Base-by-base conservation (phyloP, 2,888 invertebrate genomes). In the Pterostichus madidus region DNA sequence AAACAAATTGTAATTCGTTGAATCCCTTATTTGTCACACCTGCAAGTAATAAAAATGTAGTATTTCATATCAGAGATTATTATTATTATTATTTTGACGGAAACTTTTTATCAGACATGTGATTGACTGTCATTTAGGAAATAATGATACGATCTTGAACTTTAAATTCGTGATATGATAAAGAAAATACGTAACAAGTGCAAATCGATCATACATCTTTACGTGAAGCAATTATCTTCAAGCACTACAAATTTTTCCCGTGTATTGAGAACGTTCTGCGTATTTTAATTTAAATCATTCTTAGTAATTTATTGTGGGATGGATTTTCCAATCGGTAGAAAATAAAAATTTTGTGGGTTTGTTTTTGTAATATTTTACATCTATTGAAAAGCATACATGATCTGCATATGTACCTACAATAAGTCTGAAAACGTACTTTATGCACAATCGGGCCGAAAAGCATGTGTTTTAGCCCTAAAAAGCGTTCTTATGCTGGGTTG, bases 1-100 rank as follows among this genome's bases (percentile, higher is more conserved):
- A 90, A 84, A 93, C 91, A 87, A 93, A 94, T 88, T 93, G 46
- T 5, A 81, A 6, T 10, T 92, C 92, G 52, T 94, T 94, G 84
- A 92, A 92, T 61, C 89, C 89, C 64, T 88, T 88, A 82, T 88
- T 86, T 5, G 86, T 79, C 0, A 86, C 86, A 80, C 88, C 89
- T 89, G 79, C 56, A 75, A 64, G 13, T 11, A 64, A 13, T 39
- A 39, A 13, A 56, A 56, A 17, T 56, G 17, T 56, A 1, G 13
- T 17, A 39, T 39, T 39, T 39, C 39, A 3, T 39, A 39, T 39
- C 39, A 5, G 8, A 3, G 5, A 39, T 6, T 35, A 6, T 39
- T 39, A 39, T 39, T 39, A 39, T 39, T 39, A 3, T 39, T 52
- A 52, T 52, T 52, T 52, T 52, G 52, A 52, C 52, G 52, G 56